Conservation (phyloP, 2,113 vertebrate genomes). For the Australoheros scitulus region DNA sequence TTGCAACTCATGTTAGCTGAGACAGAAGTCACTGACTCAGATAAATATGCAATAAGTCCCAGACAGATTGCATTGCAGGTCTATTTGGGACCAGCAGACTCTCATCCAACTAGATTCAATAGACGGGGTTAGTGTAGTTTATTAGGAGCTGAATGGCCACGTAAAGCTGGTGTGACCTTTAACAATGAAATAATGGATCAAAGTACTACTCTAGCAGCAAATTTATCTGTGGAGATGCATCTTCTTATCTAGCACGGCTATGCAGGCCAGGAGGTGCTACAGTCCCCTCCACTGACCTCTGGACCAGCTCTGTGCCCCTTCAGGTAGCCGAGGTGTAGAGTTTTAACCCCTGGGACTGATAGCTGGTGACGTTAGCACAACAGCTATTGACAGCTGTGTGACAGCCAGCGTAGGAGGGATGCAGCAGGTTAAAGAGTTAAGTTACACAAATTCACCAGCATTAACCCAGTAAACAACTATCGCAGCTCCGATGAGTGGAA, state of each 20-base stretch:
- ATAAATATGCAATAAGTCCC: not conserved
- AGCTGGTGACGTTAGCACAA: conserved; percentile 27
- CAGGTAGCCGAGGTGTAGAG: not conserved
- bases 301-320: not conserved
- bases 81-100: not conserved
- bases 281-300: conserved; percentile 37
- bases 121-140: conserved; percentile 4
- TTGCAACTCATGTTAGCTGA: not conserved
- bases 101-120: not conserved
- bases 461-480: not conserved
- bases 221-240: not conserved
- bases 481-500: not conserved
- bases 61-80: conserved; percentile 40
- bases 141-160: not conserved
- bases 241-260: not conserved
- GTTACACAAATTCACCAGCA: not conserved
- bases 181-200: not conserved
- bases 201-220: not conserved
- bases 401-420: not conserved
- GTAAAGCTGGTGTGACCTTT: not conserved
- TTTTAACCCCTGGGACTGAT: not conserved
- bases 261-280: not conserved
- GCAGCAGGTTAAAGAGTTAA: not conserved
- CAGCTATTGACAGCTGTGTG: conserved; percentile 33
- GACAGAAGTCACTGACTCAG: not conserved